Base-by-base conservation (phyloP, 1,140 invertebrate species). In the Caenorhabditis brenneri region DNA sequence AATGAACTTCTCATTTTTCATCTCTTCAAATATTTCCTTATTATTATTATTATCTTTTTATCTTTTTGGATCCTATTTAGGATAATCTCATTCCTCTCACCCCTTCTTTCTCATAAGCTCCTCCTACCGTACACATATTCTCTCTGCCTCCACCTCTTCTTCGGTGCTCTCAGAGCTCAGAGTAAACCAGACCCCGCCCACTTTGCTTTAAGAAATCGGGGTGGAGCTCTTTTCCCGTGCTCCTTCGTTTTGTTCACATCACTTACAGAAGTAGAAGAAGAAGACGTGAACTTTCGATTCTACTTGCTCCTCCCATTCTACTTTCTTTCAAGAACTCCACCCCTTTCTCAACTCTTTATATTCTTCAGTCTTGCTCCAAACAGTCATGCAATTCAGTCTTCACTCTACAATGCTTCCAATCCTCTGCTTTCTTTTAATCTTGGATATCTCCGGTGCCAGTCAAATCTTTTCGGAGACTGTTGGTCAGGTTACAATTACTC, bases 221-320 rank as follows among this genome's bases (percentile, higher is more conserved):
- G 65, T 36, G 65, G n/a, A n/a, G 65, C 65, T 74, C 65, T n/a
- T 74, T n/a, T n/a, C 3, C 55, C 5, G 58, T 27, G n/a, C n/a
- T n/a, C n/a, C n/a, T n/a, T n/a, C n/a, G n/a, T n/a, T n/a, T n/a
- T n/a, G n/a, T n/a, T n/a, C n/a, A n/a, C n/a, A n/a, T n/a, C n/a
- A n/a, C n/a, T n/a, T n/a, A n/a, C n/a, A n/a, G 36, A n/a, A 65
- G 36, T 24, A 39, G n/a, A 74, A 22, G 65, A 58, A 65, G 65
- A 42, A 39, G 65, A n/a, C 36, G 65, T 74, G 65, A 74, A 74
- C 65, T 74, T 74, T 74, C 65, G 65, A 74, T 74, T 74, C 36
- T n/a, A n/a, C 33, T 42, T 7, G 65, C n/a, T 36, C 12, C 33
- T 36, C 6, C 58, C n/a, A 29, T 65, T 24, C 33, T n/a, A 27